phyloP scores from a whole-genome alignment of 2,113 vertebrate genomes.

The Peucedramus taeniatus region DNA sequence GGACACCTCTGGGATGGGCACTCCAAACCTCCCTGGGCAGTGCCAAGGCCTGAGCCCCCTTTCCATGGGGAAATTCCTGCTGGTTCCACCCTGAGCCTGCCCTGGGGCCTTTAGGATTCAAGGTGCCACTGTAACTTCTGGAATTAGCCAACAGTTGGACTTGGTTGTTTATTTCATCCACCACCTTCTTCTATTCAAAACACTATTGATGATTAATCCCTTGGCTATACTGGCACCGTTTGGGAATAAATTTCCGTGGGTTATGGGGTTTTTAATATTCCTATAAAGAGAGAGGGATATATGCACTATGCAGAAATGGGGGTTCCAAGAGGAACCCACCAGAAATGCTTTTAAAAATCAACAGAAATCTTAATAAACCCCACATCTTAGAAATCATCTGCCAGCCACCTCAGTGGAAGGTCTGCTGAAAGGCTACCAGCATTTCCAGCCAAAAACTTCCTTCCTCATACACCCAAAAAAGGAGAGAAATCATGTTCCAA shows the following conservation, averaged over 20 bases:
- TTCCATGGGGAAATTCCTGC: not conserved
- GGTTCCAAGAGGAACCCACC: not conserved
- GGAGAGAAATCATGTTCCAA: not conserved
- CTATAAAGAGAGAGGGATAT: not conserved
- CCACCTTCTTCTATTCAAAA: not conserved
- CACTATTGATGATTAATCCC: not conserved
- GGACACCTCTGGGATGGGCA: not conserved
- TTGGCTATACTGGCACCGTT: not conserved
- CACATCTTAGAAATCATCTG: not conserved
- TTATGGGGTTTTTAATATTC: not conserved
- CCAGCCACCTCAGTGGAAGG: not conserved
- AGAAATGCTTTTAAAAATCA: not conserved
- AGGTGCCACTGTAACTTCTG: not conserved
- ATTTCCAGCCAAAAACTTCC: not conserved
- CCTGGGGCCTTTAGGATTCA: not conserved
- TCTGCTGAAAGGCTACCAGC: not conserved
- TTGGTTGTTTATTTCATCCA: not conserved
- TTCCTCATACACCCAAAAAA: not conserved
- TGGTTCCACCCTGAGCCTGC: fast-evolving
- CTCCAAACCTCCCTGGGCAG: not conserved
- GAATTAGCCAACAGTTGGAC: not conserved
- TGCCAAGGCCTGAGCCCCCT: fast-evolving
- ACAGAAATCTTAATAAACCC: not conserved
- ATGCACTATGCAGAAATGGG: not conserved
- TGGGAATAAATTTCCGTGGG: not conserved